A percentile compares a stretch with the other conserved stretches of the same genome.
phyloP scores from a whole-genome alignment of 2,888 invertebrate genomes.

The Cheilosia grossa region DNA sequence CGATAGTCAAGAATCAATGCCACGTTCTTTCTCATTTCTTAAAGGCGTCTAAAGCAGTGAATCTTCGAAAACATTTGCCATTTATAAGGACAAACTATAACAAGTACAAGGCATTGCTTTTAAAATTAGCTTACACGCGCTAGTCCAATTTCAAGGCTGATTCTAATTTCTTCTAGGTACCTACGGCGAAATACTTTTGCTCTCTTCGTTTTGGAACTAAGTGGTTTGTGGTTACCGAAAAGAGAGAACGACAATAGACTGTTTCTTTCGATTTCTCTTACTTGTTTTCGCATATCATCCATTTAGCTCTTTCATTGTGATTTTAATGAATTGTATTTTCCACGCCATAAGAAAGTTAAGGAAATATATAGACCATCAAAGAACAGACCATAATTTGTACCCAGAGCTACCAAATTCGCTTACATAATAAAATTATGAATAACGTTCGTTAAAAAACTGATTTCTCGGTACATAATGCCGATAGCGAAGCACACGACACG shows the following conservation, averaged over 20 bases:
- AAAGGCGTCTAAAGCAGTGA: slow-evolving; percentile 3
- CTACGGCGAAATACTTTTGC: too few species aligned
- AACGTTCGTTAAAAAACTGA: too few species aligned
- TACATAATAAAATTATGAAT: too few species aligned
- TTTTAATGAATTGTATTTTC: too few species aligned
- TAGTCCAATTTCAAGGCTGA: slow-evolving; percentile 46
- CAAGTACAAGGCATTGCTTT: slow-evolving; percentile 6
- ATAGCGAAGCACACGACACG: slow-evolving; percentile 10
- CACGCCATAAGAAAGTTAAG: too few species aligned
- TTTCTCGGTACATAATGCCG: too few species aligned
- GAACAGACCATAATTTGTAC: too few species aligned
- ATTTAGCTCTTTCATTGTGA: too few species aligned
- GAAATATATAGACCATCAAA: too few species aligned
- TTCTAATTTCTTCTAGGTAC: slow-evolving; percentile 25
- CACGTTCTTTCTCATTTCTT: slow-evolving; percentile 11
- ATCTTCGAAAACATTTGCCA: slow-evolving; percentile 13
- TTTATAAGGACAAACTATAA: slow-evolving; percentile 11
- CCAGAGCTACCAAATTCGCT: too few species aligned
- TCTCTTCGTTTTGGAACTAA: not conserved
- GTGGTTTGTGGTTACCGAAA: not conserved
- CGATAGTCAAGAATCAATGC: slow-evolving; percentile 14
- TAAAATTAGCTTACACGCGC: slow-evolving; percentile 37
- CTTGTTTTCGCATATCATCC: not conserved
- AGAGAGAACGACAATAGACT: not conserved
- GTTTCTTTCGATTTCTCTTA: slow-evolving; percentile 17